A percentile compares a stretch with the other conserved stretches of the same genome.
phyloP scores from a whole-genome alignment of 2,797 vertebrate species.

The Schizopygopsis malacanthus region DNA sequence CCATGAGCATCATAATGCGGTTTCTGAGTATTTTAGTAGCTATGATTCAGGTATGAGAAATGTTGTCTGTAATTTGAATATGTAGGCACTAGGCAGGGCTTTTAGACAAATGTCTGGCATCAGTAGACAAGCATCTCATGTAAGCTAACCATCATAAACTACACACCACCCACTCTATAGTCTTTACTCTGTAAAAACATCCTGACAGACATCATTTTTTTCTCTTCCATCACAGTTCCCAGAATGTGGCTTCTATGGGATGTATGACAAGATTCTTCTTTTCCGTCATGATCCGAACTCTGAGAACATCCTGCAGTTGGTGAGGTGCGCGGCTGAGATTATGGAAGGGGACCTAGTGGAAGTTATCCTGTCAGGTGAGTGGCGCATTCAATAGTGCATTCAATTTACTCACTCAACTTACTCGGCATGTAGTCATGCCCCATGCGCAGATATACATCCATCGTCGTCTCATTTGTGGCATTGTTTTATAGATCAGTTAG shows the following conservation, averaged over 20 bases:
- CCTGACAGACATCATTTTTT: conserved; percentile 11
- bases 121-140: conserved; percentile 15
- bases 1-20: neutral
- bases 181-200: neutral
- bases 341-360: conserved; percentile 96
- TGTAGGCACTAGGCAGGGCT: conserved; percentile 33
- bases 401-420: neutral
- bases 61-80: conserved; percentile 38
- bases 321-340: conserved; percentile 90
- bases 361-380: conserved; percentile 93
- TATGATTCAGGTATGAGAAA: conserved; percentile 18
- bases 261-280: conserved; percentile 97
- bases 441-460: neutral
- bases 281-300: conserved; percentile 91
- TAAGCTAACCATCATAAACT: conserved; percentile 38
- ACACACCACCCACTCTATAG: conserved; percentile 9
- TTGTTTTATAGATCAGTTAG: conserved; percentile 23
- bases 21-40: conserved; percentile 17
- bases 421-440: neutral
- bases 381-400: neutral
- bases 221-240: conserved; percentile 83
- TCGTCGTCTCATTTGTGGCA: neutral
- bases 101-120: conserved; percentile 33
- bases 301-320: conserved; percentile 93
- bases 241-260: conserved; percentile 95